A percentile compares a stretch with the other conserved stretches of the same genome.
Evolutionary conservation across 2,888 invertebrate species (phyloP).

Genomic region (Aproaerema taeniolella): DNA sequence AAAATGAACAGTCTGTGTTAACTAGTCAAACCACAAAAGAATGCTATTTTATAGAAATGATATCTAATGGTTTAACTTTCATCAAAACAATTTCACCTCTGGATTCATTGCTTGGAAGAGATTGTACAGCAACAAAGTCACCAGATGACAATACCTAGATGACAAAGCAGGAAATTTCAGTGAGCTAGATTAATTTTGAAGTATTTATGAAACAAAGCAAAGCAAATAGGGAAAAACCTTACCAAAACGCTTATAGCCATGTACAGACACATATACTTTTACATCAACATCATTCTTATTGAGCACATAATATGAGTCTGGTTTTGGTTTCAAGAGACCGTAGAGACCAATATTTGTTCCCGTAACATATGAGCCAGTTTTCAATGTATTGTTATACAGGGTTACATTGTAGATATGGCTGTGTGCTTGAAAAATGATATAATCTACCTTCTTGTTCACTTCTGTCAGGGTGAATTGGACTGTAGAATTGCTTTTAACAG

Average conservation of each 20-base stretch:
- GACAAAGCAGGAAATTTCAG: too few species aligned
- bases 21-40: too few species aligned
- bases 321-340: slow-evolving; percentile 34
- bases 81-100: too few species aligned
- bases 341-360: slow-evolving; percentile 81
- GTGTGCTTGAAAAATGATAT: slow-evolving; percentile 81
- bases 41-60: too few species aligned
- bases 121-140: too few species aligned
- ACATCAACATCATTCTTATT: slow-evolving; percentile 54
- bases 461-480: slow-evolving; percentile 55
- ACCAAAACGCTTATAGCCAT: slow-evolving; percentile 72
- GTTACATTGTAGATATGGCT: slow-evolving; percentile 75
- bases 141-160: too few species aligned
- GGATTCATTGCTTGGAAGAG: too few species aligned
- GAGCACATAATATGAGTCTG: slow-evolving; percentile 50
- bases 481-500: slow-evolving; percentile 36
- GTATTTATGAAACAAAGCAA: too few species aligned
- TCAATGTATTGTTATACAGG: slow-evolving; percentile 57
- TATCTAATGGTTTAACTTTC: too few species aligned
- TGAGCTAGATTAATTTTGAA: too few species aligned
- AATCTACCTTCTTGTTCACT: slow-evolving; percentile 63
- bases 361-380: slow-evolving; percentile 35
- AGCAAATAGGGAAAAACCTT: too few species aligned
- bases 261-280: slow-evolving; percentile 65
- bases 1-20: too few species aligned